Conservation (phyloP, 2,888 invertebrate species). For the Dasypolia templi region DNA sequence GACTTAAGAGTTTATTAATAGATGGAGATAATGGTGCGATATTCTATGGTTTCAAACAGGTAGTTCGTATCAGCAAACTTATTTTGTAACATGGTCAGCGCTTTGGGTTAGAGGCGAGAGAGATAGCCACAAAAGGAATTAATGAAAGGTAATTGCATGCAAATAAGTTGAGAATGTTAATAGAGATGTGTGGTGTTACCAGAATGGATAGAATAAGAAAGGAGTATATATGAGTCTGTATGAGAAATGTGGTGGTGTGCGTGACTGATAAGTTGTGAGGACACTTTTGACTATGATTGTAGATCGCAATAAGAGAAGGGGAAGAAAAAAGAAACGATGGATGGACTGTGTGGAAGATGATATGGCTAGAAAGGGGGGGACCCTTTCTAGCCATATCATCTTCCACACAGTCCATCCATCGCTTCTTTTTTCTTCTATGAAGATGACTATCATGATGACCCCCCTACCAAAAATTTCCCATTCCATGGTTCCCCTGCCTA, state of each 20-base stretch:
- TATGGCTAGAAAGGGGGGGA: neutral
- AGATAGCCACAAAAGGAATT: neutral
- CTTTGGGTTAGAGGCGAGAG: neutral
- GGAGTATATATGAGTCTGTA: too few species aligned
- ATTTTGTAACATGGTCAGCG: neutral
- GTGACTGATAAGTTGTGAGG: neutral
- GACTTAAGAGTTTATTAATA: slow-evolving; percentile 4
- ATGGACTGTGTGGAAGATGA: neutral
- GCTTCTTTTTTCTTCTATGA: too few species aligned
- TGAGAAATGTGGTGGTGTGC: too few species aligned
- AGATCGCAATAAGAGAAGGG: neutral
- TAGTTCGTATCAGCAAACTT: neutral
- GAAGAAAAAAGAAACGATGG: neutral
- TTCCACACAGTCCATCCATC: too few species aligned
- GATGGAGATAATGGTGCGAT: neutral
- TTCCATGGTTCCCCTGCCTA: too few species aligned
- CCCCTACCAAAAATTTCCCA: too few species aligned
- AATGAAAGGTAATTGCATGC: too few species aligned
- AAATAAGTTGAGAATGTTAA: too few species aligned
- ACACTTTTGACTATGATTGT: neutral
- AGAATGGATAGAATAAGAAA: too few species aligned
- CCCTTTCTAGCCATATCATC: too few species aligned
- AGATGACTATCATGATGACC: too few species aligned
- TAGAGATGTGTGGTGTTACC: too few species aligned
- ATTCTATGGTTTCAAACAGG: neutral